Evolutionary conservation across 1,140 invertebrate genomes (phyloP).

Genomic region (Bombus confusus): DNA sequence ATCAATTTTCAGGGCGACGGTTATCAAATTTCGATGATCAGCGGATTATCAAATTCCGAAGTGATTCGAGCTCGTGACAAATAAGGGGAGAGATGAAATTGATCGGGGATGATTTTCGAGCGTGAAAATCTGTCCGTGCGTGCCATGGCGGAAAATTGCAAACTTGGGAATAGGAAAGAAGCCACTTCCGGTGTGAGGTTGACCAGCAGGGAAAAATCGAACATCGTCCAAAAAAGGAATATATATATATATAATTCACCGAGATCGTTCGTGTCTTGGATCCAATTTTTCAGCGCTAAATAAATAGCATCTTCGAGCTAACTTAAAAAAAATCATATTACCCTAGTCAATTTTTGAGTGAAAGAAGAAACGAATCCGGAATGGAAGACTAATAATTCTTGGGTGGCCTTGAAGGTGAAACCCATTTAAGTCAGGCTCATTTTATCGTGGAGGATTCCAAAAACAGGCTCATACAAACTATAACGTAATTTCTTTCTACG

Average conservation of each 20-base stretch:
- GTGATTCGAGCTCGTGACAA: neutral
- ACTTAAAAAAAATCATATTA: neutral
- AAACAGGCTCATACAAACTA: too few relatives aligned
- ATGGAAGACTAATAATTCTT: neutral
- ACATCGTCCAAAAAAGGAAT: constrained; percentile 11
- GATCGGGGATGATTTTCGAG: neutral
- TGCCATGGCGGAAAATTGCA: constrained; percentile 48
- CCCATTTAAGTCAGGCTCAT: too few relatives aligned
- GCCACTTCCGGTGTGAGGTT: constrained; percentile 53
- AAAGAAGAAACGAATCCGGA: neutral
- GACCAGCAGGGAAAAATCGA: constrained; percentile 67
- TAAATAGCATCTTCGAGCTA: neutral
- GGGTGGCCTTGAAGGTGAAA: neutral
- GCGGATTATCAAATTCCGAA: neutral
- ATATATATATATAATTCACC: neutral
- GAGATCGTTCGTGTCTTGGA: neutral
- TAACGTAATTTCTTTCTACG: neutral
- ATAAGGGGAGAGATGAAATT: neutral
- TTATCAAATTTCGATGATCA: too few relatives aligned
- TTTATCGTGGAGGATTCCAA: neutral
- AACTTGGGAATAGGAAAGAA: constrained; percentile 10
- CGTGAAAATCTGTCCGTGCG: constrained; percentile 34
- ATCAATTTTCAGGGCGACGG: accelerated
- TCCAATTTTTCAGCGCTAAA: neutral
- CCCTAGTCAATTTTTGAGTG: neutral